A percentile compares a stretch with the other conserved stretches of the same genome.
These are phyloP conservation scores for Tamandua tetradactyla DNA, from an alignment of 2,797 vertebrate genomes.

Conservation along the genomic window DNA sequence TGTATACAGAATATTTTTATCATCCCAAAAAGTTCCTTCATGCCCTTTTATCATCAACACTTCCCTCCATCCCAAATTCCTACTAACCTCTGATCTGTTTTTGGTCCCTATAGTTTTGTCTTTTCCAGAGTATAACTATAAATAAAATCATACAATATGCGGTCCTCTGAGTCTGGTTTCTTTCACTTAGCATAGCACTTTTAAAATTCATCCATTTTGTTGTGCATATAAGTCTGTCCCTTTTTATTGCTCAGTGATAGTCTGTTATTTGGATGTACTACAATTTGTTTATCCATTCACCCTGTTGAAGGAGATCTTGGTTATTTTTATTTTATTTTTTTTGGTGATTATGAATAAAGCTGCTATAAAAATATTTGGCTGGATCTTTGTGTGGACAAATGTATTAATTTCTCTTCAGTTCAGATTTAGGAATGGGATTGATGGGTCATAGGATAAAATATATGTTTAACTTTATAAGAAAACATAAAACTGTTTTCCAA, in stretches of 20 bases:
- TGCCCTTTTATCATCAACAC: not conserved
- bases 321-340: too few relatives aligned
- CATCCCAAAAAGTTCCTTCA: not conserved
- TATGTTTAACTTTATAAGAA: not conserved
- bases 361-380: not conserved
- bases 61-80: not conserved
- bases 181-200: not conserved
- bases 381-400: not conserved
- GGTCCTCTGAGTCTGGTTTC: not conserved
- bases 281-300: not conserved
- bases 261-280: not conserved
- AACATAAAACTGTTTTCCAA: not conserved
- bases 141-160: not conserved
- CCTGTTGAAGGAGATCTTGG: too few relatives aligned
- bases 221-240: not conserved
- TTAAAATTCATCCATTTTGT: not conserved
- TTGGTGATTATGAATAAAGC: too few relatives aligned
- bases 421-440: not conserved
- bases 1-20: conserved; percentile 18
- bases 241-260: not conserved
- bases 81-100: not conserved
- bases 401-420: not conserved
- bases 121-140: not conserved
- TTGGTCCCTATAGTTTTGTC: not conserved
- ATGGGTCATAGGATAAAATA: not conserved